Percentiles rank a stretch among this genome's conserved stretches.
Conservation (phyloP, 1,140 invertebrate genomes). For the Aphaenogaster floridana region DNA sequence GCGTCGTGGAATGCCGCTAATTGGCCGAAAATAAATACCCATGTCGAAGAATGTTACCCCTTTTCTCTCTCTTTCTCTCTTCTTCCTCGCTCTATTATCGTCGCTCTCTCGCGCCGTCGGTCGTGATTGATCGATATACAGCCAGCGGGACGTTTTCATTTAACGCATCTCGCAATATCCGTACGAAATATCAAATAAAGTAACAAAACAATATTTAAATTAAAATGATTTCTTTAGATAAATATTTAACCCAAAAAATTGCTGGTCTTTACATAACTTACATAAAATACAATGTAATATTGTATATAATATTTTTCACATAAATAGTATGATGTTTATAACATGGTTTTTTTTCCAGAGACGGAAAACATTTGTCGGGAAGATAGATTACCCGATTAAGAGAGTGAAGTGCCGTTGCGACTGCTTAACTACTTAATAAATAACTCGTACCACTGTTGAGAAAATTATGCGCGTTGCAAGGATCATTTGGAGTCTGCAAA, state of each 20-base stretch:
- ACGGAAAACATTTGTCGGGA: not conserved
- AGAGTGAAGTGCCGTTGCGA: not conserved
- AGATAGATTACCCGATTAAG: not conserved
- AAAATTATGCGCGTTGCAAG: constrained; percentile 46
- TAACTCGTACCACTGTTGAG: constrained; percentile 19
- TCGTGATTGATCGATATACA: constrained; percentile 38
- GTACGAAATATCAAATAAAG: not conserved
- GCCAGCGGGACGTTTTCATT: constrained; percentile 8
- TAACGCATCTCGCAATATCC: not conserved
- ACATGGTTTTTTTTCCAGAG: not conserved
- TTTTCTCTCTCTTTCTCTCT: constrained; percentile 28
- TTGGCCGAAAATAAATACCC: constrained; percentile 84
- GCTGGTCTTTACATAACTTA: not conserved
- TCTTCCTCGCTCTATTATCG: constrained; percentile 51
- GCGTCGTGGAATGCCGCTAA: constrained; percentile 83
- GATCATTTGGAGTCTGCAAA: constrained; percentile 45
- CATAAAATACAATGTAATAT: not conserved
- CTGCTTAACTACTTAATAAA: constrained; percentile 43
- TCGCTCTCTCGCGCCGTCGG: constrained; percentile 3
- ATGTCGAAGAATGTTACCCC: constrained; percentile 68
- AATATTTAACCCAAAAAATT: not conserved
- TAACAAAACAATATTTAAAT: not conserved
- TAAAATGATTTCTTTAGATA: not conserved
- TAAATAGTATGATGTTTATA: not conserved
- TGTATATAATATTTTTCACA: not conserved